These are phyloP conservation scores for Datnioides undecimradiatus DNA, from an alignment of 2,113 vertebrate species.

Conservation along the genomic window DNA sequence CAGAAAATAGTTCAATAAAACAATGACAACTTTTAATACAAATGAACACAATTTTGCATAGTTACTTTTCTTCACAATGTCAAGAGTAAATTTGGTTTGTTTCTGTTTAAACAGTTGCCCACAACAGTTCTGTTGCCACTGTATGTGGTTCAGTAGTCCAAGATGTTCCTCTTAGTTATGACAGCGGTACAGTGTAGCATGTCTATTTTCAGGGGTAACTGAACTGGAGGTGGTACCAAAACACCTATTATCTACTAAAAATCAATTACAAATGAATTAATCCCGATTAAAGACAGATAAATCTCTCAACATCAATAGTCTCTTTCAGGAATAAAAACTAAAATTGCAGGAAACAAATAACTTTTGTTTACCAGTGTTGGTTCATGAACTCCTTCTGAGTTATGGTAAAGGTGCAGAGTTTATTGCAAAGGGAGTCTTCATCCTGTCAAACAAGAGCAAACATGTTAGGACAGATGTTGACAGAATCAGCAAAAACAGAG, in stretches of 20 bases:
- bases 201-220: not conserved
- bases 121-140: no score
- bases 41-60: not conserved
- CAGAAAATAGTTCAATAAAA: not conserved
- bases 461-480: not conserved
- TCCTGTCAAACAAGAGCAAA: slow-evolving; percentile 83
- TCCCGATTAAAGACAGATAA: not conserved
- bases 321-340: slow-evolving; percentile 40
- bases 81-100: not conserved
- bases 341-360: slow-evolving; percentile 12
- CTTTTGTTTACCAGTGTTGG: slow-evolving; percentile 93
- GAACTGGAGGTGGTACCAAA: not conserved
- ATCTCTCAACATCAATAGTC: not conserved
- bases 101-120: no score
- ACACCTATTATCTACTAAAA: not conserved
- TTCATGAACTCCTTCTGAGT: slow-evolving; percentile 99
- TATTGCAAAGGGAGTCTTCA: slow-evolving; percentile 99
- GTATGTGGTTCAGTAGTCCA: not conserved
- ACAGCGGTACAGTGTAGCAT: not conserved
- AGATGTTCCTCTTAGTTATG: not conserved
- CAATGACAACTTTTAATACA: not conserved
- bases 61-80: not conserved
- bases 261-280: not conserved
- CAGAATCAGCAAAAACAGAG: not conserved
- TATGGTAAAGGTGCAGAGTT: slow-evolving; percentile 98